These are phyloP conservation scores for Bugula neritina DNA, from an alignment of 2,888 invertebrate species.

Conservation along the genomic window DNA sequence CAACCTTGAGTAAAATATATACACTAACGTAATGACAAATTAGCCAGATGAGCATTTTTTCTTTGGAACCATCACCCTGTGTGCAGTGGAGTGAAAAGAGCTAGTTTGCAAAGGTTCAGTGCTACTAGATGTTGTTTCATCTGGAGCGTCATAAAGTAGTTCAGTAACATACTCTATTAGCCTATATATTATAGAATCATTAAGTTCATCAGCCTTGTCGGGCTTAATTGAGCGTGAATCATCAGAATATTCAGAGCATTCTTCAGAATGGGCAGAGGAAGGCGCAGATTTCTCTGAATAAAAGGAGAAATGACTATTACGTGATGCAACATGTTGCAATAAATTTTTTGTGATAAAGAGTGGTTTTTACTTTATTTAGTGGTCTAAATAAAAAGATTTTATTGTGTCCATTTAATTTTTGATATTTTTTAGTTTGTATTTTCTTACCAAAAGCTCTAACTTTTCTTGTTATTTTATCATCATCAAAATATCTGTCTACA, in stretches of 20 bases:
- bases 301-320: no score
- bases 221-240: background rate
- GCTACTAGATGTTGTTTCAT: background rate
- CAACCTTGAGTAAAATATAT: no score
- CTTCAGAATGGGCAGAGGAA: background rate
- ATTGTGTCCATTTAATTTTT: no score
- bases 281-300: no score
- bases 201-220: background rate
- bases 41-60: constrained; percentile 3
- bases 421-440: no score
- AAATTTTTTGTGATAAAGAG: no score
- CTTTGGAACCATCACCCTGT: constrained; percentile 19
- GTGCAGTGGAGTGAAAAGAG: background rate
- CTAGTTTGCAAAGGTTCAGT: no score
- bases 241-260: background rate
- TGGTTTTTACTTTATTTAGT: no score
- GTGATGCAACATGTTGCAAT: no score
- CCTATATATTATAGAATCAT: constrained; percentile 12
- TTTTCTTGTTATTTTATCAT: constrained; percentile 34
- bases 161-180: constrained; percentile 11
- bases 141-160: constrained; percentile 13
- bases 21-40: no score
- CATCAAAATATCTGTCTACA: constrained; percentile 31
- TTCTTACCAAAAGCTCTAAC: no score
- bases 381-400: no score